Conservation (phyloP, 2,888 invertebrate species). For the Drosophila birchii region DNA sequence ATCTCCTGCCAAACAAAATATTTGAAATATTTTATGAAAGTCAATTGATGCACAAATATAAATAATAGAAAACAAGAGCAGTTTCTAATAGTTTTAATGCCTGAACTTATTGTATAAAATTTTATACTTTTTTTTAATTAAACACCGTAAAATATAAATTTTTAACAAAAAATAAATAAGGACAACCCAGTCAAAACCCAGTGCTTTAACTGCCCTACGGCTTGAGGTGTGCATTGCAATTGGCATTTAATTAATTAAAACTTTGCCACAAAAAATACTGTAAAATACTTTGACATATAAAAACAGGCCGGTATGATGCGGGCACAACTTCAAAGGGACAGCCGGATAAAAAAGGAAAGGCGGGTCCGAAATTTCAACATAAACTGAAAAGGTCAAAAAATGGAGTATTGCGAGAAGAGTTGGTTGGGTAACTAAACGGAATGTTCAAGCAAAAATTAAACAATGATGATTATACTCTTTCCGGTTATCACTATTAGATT, state of each 20-base stretch:
- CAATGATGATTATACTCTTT: not conserved
- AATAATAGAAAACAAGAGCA: not conserved
- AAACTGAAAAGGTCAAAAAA: constrained; percentile 47
- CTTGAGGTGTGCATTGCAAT: constrained; percentile 3
- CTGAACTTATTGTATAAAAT: not conserved
- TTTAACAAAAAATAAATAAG: not conserved
- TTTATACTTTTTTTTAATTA: no score
- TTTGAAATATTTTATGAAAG: not conserved
- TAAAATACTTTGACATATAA: constrained; percentile 43
- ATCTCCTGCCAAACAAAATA: not conserved
- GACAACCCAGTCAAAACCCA: not conserved
- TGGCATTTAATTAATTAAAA: constrained; percentile 74
- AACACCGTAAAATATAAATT: not conserved
- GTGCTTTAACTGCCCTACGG: not conserved
- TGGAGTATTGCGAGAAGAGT: not conserved
- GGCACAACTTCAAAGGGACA: constrained; percentile 40
- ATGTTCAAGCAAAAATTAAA: constrained; percentile 57
- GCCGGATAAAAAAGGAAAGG: constrained; percentile 19
- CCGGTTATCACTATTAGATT: not conserved
- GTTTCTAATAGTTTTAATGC: not conserved
- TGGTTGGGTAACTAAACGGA: constrained; percentile 64
- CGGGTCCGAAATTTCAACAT: constrained; percentile 45
- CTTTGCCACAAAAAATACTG: constrained; percentile 40
- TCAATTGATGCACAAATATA: not conserved
- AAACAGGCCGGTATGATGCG: constrained; percentile 30